A percentile compares a stretch with the other conserved stretches of the same genome.
These are phyloP conservation scores for Xerus inauris DNA, from an alignment of 2,113 vertebrate species.

Conservation along the genomic window DNA sequence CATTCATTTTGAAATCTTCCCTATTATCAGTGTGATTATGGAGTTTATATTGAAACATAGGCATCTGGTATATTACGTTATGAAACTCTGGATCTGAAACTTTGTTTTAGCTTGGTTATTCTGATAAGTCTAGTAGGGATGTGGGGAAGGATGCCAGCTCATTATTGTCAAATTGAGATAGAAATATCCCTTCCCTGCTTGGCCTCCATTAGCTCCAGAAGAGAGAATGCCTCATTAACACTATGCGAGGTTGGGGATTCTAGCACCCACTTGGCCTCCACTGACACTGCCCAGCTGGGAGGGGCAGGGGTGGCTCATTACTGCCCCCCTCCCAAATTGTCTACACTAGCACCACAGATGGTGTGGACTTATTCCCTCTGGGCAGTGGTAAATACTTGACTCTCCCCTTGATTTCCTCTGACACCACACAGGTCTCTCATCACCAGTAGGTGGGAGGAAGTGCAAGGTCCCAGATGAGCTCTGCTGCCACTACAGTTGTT, in stretches of 20 bases:
- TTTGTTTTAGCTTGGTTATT: not conserved
- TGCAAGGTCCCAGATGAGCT: too few species aligned
- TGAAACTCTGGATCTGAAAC: not conserved
- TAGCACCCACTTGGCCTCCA: fast-evolving
- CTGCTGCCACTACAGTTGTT: not conserved
- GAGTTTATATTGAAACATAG: not conserved
- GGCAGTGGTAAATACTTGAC: not conserved
- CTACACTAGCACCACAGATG: not conserved
- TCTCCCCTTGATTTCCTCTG: not conserved
- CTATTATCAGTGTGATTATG: not conserved
- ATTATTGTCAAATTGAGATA: not conserved
- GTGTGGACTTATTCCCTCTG: not conserved
- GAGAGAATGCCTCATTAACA: not conserved
- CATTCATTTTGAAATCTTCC: not conserved
- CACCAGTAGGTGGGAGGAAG: not conserved
- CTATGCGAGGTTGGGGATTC: not conserved
- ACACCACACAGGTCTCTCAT: not conserved
- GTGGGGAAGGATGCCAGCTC: not conserved
- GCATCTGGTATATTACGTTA: not conserved
- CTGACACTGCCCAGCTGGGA: not conserved
- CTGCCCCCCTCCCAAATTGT: too few species aligned
- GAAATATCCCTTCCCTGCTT: not conserved
- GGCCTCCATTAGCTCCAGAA: not conserved
- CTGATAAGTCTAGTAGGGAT: not conserved
- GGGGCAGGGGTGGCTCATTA: not conserved